Percentiles rank a stretch among this genome's conserved stretches.
These are phyloP conservation scores for Bicyclus anynana DNA, from an alignment of 1,140 invertebrate species.

Conservation along the genomic window DNA sequence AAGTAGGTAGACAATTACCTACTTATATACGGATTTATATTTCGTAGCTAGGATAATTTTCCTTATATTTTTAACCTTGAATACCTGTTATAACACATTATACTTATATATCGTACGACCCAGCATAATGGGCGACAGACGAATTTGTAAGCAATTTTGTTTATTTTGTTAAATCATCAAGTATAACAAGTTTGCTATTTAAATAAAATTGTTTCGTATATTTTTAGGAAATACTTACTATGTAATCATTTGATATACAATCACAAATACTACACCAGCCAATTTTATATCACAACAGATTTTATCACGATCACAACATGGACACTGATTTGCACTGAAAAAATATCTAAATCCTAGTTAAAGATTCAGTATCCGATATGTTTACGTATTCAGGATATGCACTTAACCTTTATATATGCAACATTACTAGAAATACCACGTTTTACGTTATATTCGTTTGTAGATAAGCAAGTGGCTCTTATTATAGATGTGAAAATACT, in stretches of 20 bases:
- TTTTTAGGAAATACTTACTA: not conserved
- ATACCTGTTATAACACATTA: too few species aligned
- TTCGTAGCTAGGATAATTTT: too few species aligned
- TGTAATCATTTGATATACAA: not conserved
- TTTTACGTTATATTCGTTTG: not conserved
- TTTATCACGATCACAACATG: not conserved
- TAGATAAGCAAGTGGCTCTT: not conserved
- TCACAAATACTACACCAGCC: not conserved
- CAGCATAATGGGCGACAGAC: too few species aligned
- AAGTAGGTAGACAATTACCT: too few species aligned
- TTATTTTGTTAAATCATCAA: too few species aligned
- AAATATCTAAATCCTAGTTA: not conserved
- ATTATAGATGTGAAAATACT: not conserved
- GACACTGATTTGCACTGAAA: not conserved
- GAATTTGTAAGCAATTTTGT: too few species aligned
- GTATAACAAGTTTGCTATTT: not conserved
- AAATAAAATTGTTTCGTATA: too few species aligned
- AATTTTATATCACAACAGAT: not conserved
- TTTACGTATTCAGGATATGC: not conserved
- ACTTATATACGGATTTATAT: too few species aligned
- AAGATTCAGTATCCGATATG: not conserved
- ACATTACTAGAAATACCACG: not conserved
- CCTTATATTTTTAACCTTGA: too few species aligned
- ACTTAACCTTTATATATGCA: not conserved
- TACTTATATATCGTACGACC: too few species aligned